Evolutionary conservation across 2,888 invertebrate genomes (phyloP).

Genomic region (Dryocosmus kuriphilus): DNA sequence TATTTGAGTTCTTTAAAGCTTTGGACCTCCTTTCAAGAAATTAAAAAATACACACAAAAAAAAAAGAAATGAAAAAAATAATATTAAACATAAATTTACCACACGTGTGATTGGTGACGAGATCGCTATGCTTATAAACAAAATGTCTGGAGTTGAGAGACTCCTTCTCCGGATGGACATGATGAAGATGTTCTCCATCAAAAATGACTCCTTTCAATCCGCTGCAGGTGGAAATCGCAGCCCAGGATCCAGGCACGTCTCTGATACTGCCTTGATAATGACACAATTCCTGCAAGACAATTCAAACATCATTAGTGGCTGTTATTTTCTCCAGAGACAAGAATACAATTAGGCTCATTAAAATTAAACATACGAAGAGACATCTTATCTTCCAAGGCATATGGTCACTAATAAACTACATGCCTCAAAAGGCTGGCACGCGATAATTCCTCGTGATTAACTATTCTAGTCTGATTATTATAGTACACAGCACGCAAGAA

Average conservation of each 20-base stretch:
- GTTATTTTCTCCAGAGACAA: background rate
- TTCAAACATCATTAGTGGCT: constrained; percentile 17
- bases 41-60: too few species aligned
- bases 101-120: constrained; percentile 80
- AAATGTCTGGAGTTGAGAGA: constrained; percentile 80
- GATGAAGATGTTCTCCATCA: constrained; percentile 87
- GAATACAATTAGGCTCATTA: background rate
- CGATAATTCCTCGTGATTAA: constrained; percentile 21
- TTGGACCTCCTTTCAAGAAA: too few species aligned
- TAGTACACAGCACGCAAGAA: constrained; percentile 4
- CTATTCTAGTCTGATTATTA: constrained; percentile 25
- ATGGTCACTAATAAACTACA: constrained; percentile 2
- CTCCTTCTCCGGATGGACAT: constrained; percentile 82
- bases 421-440: background rate
- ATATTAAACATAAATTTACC: constrained; percentile 77
- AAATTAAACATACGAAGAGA: background rate
- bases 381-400: constrained; percentile 1
- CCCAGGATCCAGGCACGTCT: constrained; percentile 86
- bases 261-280: constrained; percentile 89
- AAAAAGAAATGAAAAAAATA: background rate
- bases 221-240: constrained; percentile 90
- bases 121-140: constrained; percentile 84
- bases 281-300: constrained; percentile 83
- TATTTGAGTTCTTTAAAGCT: too few species aligned
- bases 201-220: constrained; percentile 88